Percentiles rank a stretch among this genome's conserved stretches.
Evolutionary conservation across 2,113 vertebrate species (phyloP).

Genomic region (Megaceryle maxima): DNA sequence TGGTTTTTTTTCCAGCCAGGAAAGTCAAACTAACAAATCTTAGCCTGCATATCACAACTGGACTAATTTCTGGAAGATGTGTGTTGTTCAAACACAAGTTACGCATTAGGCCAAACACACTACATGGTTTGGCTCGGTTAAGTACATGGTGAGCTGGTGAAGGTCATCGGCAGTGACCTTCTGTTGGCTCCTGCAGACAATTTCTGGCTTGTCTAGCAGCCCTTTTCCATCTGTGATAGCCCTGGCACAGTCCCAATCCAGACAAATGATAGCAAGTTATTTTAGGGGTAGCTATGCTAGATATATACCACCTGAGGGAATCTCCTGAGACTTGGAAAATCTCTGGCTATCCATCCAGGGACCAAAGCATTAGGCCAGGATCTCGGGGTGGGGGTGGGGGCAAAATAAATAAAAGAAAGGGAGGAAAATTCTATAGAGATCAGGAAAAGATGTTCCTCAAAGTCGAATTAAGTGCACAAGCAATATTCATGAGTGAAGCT

Average conservation of each 20-base stretch:
- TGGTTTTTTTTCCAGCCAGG: background rate
- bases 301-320: background rate
- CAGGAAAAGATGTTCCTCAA: background rate
- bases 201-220: background rate
- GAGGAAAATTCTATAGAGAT: background rate
- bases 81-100: background rate
- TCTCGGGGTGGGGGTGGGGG: too few relatives aligned
- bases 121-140: background rate
- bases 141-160: rapidly evolving
- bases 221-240: background rate
- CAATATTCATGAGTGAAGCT: background rate
- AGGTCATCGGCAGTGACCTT: background rate
- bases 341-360: background rate
- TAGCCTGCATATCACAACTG: background rate
- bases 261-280: background rate
- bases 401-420: too few relatives aligned
- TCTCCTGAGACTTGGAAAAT: background rate
- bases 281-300: background rate
- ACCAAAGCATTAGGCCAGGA: background rate
- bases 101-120: background rate
- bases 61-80: rapidly evolving
- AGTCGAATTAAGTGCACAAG: background rate
- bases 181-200: background rate
- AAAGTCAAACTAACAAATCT: background rate
- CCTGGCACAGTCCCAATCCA: background rate